Conservation (phyloP, 2,797 vertebrate genomes). For the Diplodus sargus region DNA sequence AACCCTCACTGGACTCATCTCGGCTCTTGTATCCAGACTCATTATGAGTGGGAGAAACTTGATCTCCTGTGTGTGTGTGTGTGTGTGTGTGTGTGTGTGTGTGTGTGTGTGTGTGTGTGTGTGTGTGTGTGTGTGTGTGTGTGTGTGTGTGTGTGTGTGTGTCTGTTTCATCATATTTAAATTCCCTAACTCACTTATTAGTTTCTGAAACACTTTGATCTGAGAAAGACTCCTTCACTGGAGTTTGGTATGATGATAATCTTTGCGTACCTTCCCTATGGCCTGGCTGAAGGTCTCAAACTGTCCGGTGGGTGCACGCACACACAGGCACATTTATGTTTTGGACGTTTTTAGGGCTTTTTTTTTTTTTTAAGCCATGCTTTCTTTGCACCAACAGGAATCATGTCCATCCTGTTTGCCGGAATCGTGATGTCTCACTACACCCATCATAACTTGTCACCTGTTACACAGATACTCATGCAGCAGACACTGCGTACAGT, state of each 20-base stretch:
- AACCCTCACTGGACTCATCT: conserved; percentile 98
- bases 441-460: conserved; percentile 98
- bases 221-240: conserved; percentile 96
- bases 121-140: conserved; percentile 6
- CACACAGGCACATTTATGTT: neutral
- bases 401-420: conserved; percentile 99
- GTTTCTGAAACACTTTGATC: conserved; percentile 94
- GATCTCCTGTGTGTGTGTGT: conserved; percentile 10
- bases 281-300: conserved; percentile 96
- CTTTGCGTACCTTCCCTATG: conserved; percentile 98
- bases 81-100: conserved; percentile 3
- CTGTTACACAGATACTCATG: conserved; percentile 99
- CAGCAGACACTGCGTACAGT: conserved; percentile 97
- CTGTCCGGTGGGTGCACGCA: conserved; percentile 89
- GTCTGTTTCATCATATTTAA: conserved; percentile 7
- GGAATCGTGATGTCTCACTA: conserved; percentile 99
- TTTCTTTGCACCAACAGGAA: conserved; percentile 83
- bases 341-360: neutral
- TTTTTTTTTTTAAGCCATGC: neutral
- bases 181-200: conserved; percentile 73
- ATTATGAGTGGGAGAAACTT: neutral
- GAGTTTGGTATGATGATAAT: conserved; percentile 99
- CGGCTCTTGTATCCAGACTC: conserved; percentile 94
- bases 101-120: neutral
- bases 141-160: conserved; percentile 3